A percentile compares a stretch with the other conserved stretches of the same genome.
phyloP scores from a whole-genome alignment of 1,140 invertebrate species.

The Cecropterus lyciades region DNA sequence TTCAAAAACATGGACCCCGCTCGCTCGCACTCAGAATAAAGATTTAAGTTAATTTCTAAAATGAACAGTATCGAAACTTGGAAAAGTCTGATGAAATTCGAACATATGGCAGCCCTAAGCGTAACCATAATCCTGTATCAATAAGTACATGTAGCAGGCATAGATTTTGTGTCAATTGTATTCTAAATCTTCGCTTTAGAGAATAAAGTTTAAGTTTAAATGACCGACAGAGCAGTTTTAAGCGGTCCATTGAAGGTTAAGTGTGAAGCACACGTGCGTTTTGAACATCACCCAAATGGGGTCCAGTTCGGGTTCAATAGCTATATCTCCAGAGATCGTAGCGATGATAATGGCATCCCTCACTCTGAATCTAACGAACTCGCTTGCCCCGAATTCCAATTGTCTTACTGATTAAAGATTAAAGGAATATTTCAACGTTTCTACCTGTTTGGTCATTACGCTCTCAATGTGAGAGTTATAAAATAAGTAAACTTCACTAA shows the following conservation, averaged over 20 bases:
- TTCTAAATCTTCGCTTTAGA: constrained; percentile 23
- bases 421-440: constrained; percentile 6
- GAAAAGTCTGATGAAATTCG: not conserved
- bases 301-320: constrained; percentile 62
- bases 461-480: not conserved
- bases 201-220: constrained; percentile 43
- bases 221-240: constrained; percentile 21
- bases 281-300: constrained; percentile 71
- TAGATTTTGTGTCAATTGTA: not conserved
- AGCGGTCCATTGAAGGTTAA: constrained; percentile 55
- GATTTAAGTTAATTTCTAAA: too few relatives aligned
- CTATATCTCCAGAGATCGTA: constrained; percentile 65
- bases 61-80: not conserved
- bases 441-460: constrained; percentile 7
- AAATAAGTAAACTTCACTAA: not conserved
- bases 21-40: too few relatives aligned
- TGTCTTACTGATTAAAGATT: constrained; percentile 38
- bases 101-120: constrained; percentile 39
- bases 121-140: constrained; percentile 50
- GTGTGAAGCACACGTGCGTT: constrained; percentile 76
- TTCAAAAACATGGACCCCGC: too few relatives aligned
- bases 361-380: constrained; percentile 58
- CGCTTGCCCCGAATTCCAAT: constrained; percentile 50
- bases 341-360: constrained; percentile 63
- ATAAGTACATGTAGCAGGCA: constrained; percentile 44